phyloP scores from a whole-genome alignment of 2,113 vertebrate species.

The Acinonyx jubatus region DNA sequence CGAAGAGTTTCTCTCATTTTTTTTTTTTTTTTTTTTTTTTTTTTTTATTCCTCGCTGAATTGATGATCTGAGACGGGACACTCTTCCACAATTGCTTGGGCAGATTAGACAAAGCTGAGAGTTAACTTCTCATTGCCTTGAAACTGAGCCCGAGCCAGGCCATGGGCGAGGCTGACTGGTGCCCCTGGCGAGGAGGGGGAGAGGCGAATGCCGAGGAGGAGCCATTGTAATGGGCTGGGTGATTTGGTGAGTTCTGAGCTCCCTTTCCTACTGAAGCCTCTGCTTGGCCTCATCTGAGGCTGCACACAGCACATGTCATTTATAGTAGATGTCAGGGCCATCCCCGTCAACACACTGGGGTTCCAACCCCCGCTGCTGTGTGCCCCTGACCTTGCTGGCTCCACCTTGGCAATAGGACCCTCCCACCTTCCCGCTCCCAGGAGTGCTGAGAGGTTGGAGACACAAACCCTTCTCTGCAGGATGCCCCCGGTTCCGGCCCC shows the following conservation, averaged over 20 bases:
- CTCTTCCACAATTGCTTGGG: not conserved
- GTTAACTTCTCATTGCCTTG: not conserved
- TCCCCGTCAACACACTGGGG: not conserved
- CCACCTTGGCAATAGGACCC: no score
- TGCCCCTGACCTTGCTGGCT: not conserved
- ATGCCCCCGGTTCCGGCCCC: fast-evolving
- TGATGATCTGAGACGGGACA: not conserved
- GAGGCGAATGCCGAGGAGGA: not conserved
- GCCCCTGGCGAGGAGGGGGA: fast-evolving
- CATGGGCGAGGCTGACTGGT: fast-evolving
- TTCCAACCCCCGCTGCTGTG: not conserved
- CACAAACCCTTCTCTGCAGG: not conserved
- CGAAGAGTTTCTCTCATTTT: not conserved
- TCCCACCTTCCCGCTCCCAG: not conserved
- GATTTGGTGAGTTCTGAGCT: fast-evolving
- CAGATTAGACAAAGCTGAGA: not conserved
- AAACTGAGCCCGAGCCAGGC: not conserved
- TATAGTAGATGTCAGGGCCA: not conserved
- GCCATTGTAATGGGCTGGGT: not conserved
- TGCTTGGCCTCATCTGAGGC: not conserved
- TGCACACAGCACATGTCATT: fast-evolving
- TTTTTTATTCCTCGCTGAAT: not conserved
- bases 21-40: not conserved
- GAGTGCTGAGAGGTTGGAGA: no score
- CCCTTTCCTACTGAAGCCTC: not conserved